Base-by-base conservation (phyloP, 2,113 vertebrate genomes). In the Hydrochoerus hydrochaeris region DNA sequence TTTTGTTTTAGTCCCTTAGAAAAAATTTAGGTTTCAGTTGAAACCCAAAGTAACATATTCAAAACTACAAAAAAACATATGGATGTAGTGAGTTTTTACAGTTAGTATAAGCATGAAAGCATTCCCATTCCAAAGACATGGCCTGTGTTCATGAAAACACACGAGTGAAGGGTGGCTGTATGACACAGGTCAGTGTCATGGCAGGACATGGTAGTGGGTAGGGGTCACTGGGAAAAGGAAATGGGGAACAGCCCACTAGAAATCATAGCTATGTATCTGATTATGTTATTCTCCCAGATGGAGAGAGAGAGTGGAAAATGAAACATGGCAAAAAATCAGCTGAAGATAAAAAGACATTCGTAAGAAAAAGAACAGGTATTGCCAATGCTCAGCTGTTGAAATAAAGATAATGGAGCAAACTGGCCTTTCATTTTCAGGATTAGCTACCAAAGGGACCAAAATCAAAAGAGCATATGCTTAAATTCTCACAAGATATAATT, bases 151-250 rank as follows among this genome's bases (percentile, higher is more conserved):
- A 63, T 16, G 26, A 91, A 89, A 87, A 87, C 5, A 82, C 16
- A 5, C 3, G 13, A 62, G 41, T 38, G 54, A 20, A 67, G 41
- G 32, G 2, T 13, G 2, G 1, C 49, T 5, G 22, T 3, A 41
- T 1, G 5, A 63, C 22, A 1, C 0, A 20, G 38, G 62, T 0
- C 7, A 44, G 32, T 7, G 3, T 6, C 38, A 17, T 0, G 4
- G 44, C 20, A 35, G 60, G 44, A 10, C 1, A 5, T 0, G 2
- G 65, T 0, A 0, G 7, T 77, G 26, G 49, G 49, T 38, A 9
- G 20, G 11, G 58, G 5, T n/a, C 58, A 17, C 30, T 63, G 86
- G 14, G 16, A 28, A 78, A 69, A 57, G 62, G 83, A 77, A 71
- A 90, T 6, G 32, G 22, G 11, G 41, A 78, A n/a, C 3, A 52